Base-by-base conservation (phyloP, 2,113 vertebrate species). In the Ceyx margarethae region DNA sequence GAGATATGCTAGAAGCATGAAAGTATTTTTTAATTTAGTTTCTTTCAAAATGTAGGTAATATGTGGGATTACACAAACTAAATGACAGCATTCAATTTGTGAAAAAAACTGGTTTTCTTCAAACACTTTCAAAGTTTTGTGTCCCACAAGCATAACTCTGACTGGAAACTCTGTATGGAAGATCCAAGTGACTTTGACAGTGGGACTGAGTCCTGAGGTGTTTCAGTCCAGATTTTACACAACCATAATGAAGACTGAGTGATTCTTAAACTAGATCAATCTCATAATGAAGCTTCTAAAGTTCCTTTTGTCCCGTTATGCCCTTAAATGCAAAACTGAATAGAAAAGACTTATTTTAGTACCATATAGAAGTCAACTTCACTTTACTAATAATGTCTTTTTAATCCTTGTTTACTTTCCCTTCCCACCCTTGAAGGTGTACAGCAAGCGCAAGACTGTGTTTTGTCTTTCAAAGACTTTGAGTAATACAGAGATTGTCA, bases 191-290 rank as follows among this genome's bases (percentile, higher is more conserved):
- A 10, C 33, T 54, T 17, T 26, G 46, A 37, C 5, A 66, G 14
- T 3, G 0, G 17, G 25, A 45, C 10, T 64, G 20, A 74, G 81
- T 64, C 8, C 10, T 67, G 33, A 66, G n/a, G 4, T 71, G 8
- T 22, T 85, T 74, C 1, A 7, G 22, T 33, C 6, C 18, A 26
- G 20, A 16, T 56, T 8, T 57, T 40, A 45, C 4, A 46, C 10
- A 67, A 15, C 13, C 0, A 0, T 31, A 13, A 17, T 14, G 31
- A 53, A 4, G 8, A 46, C 0, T 11, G 13, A 56, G 14, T 31
- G 54, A 74, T 73, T 51, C 21, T 58, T 68, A 53, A 69, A 22
- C 11, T 20, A 42, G 26, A 80, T 40, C 5, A 2, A 4, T 50
- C 4, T 54, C 29, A 5, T 37, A 33, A 21, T 11, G 25, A 23